These are phyloP conservation scores for Callimico goeldii DNA, from an alignment of 2,797 vertebrate species.

Conservation along the genomic window DNA sequence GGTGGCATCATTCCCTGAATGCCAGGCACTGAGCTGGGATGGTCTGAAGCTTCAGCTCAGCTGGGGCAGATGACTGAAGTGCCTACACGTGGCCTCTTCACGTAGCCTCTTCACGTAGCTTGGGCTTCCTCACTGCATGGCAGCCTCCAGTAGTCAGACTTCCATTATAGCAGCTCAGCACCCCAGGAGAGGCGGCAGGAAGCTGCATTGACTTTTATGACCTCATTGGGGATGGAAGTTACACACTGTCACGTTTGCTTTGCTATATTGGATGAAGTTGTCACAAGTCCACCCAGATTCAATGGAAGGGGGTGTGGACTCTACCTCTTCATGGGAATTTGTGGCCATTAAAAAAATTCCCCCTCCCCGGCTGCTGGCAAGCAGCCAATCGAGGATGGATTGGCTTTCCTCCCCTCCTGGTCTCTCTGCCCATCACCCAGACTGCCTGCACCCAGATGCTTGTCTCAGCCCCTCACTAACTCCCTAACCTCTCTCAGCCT, in stretches of 20 bases:
- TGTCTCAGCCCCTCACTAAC: neutral
- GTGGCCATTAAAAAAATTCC: neutral
- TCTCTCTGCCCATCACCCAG: neutral
- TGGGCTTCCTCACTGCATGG: neutral
- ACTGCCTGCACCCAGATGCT: neutral
- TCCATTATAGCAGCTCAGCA: rapidly evolving
- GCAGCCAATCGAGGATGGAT: too few relatives aligned
- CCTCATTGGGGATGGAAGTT: neutral
- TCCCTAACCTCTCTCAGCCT: neutral
- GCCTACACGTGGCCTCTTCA: rapidly evolving
- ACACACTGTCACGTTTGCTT: neutral
- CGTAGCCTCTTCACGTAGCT: neutral
- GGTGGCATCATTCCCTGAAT: too few relatives aligned
- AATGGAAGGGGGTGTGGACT: neutral
- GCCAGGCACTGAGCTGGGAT: neutral
- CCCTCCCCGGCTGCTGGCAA: rapidly evolving
- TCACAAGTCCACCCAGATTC: neutral
- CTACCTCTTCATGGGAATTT: neutral
- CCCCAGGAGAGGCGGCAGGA: too few relatives aligned
- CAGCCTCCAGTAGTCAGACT: neutral
- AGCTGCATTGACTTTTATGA: neutral
- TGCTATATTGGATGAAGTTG: neutral
- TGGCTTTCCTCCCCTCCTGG: neutral
- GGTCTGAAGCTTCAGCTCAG: neutral
- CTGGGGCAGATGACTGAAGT: too few relatives aligned